These are phyloP conservation scores for Melinaea marsaeus DNA, from an alignment of 2,888 invertebrate genomes.

Conservation along the genomic window DNA sequence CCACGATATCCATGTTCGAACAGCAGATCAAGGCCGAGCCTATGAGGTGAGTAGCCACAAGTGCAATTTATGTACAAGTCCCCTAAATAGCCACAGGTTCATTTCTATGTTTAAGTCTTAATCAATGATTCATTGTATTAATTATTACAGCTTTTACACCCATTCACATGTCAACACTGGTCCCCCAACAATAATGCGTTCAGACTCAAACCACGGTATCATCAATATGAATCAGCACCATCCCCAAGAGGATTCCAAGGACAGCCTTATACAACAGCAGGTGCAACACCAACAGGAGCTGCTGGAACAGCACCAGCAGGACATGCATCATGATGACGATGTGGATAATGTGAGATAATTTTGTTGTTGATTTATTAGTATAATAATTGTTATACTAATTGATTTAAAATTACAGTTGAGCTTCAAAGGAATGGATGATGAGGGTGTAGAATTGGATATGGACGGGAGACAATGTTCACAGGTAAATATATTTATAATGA, in stretches of 20 bases:
- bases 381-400: neutral
- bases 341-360: conserved; percentile 44
- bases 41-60: conserved; percentile 71
- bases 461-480: conserved; percentile 71
- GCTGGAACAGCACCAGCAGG: conserved; percentile 72
- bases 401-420: conserved; percentile 54
- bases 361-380: neutral
- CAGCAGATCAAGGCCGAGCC: conserved; percentile 84
- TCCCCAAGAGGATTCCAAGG: conserved; percentile 69
- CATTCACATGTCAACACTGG: conserved; percentile 71
- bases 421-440: conserved; percentile 75
- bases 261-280: conserved; percentile 72
- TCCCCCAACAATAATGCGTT: conserved; percentile 67
- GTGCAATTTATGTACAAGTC: neutral
- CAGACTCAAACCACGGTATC: conserved; percentile 67
- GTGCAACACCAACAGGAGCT: conserved; percentile 71
- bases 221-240: conserved; percentile 71
- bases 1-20: conserved; percentile 82
- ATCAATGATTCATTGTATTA: neutral
- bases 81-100: neutral
- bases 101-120: neutral
- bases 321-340: conserved; percentile 72
- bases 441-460: conserved; percentile 74
- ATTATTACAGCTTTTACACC: conserved; percentile 68
- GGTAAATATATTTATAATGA: conserved; percentile 39